These are phyloP conservation scores for Temnopleurus reevesii DNA, from an alignment of 53 echinoderm and acorn worm species.

Conservation along the genomic window DNA sequence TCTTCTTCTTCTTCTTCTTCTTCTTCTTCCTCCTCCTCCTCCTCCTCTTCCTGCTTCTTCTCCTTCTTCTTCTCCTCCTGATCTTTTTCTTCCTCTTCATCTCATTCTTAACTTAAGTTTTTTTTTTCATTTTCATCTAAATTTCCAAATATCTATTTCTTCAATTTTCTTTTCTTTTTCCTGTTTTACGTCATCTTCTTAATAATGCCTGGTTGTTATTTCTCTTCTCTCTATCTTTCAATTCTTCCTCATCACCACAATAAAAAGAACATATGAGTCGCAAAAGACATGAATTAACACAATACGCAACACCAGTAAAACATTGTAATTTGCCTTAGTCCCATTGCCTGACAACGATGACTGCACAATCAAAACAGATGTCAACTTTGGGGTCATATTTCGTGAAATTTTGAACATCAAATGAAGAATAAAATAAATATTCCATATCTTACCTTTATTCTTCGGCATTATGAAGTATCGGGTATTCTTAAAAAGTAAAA, in stretches of 20 bases:
- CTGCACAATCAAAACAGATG: background rate
- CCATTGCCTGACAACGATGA: background rate
- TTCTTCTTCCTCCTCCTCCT: background rate
- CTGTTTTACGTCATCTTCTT: background rate
- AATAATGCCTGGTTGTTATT: background rate
- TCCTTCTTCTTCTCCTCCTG: background rate
- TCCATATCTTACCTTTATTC: conserved; percentile 10
- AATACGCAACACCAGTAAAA: background rate
- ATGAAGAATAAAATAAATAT: background rate
- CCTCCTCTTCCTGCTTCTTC: background rate
- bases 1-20: background rate
- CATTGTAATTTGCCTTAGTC: background rate
- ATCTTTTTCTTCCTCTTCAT: background rate
- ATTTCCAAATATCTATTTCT: background rate
- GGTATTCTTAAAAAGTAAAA: background rate
- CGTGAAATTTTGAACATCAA: background rate
- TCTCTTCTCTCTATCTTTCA: background rate
- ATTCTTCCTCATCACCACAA: background rate
- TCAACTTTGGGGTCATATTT: background rate
- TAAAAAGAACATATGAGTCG: too few species aligned
- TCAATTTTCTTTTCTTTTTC: background rate
- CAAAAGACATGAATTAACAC: too few species aligned
- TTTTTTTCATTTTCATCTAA: background rate
- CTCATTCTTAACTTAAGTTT: background rate
- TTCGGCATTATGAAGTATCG: background rate